Percentiles rank a stretch among this genome's conserved stretches.
phyloP scores from a whole-genome alignment of 2,113 vertebrate genomes.

The Philantomba maxwellii region DNA sequence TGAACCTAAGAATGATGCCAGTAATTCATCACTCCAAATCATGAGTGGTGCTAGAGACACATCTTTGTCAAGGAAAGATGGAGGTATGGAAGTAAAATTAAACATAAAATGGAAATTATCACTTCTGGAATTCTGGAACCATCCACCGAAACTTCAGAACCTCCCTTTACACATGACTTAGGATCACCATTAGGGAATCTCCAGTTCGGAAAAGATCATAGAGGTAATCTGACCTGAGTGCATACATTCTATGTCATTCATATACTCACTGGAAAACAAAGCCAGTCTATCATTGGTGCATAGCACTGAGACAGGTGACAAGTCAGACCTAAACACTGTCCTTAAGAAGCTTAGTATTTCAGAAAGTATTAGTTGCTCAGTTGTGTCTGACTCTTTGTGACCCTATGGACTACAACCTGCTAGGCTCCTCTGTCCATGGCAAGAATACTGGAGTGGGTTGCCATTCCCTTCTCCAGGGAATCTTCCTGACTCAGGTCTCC shows the following conservation, averaged over 20 bases:
- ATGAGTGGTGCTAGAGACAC: neutral
- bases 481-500: neutral
- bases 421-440: neutral
- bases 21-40: neutral
- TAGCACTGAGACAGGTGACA: neutral
- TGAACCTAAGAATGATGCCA: neutral
- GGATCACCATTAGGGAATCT: neutral
- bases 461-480: neutral
- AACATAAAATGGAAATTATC: neutral
- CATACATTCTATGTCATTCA: neutral
- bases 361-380: neutral
- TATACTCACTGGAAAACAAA: neutral
- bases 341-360: neutral
- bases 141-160: neutral
- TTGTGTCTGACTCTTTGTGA: neutral
- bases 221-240: neutral
- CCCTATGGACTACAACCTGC: neutral
- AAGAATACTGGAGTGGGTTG: neutral
- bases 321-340: neutral
- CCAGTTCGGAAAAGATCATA: neutral
- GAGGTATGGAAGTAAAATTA: neutral
- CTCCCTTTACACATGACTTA: neutral
- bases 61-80: neutral
- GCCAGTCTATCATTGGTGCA: neutral
- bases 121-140: neutral